Evolutionary conservation across 2,797 vertebrate genomes (phyloP).

Genomic region (Anguilla megastoma): DNA sequence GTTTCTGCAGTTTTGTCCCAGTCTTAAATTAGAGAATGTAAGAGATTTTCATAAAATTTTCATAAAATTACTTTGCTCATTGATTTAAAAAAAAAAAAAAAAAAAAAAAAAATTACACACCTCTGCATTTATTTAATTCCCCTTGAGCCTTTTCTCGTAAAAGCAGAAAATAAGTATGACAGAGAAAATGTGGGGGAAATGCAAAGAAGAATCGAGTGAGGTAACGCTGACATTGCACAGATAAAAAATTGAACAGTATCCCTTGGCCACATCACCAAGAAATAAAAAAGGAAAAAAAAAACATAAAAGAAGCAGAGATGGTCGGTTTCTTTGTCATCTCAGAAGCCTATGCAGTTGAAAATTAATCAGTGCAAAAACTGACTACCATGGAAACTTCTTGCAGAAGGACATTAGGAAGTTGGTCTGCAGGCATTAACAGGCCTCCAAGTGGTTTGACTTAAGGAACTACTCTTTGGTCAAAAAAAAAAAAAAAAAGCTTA

Average conservation of each 20-base stretch:
- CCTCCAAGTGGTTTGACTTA: not conserved
- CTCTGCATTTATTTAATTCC: conserved; percentile 7
- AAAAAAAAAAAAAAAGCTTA: not conserved
- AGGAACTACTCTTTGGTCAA: not conserved
- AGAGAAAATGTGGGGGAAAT: not conserved
- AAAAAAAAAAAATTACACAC: not conserved
- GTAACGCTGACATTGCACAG: not conserved
- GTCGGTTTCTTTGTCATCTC: not conserved
- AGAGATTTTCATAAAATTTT: conserved; percentile 12
- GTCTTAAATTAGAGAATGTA: not conserved
- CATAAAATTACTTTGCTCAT: conserved; percentile 16
- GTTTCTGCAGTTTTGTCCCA: not conserved
- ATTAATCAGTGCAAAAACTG: not conserved
- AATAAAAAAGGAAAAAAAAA: not conserved
- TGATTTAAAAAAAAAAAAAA: not conserved
- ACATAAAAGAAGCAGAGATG: not conserved
- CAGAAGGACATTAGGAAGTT: not conserved
- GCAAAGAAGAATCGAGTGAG: not conserved
- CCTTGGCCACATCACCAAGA: not conserved
- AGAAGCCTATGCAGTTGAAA: not conserved
- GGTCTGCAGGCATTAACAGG: not conserved
- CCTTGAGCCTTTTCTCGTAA: not conserved
- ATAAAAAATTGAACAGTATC: not conserved
- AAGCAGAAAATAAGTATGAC: conserved; percentile 2
- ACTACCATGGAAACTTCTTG: not conserved